Percentiles rank a stretch among this genome's conserved stretches.
phyloP scores from a whole-genome alignment of 1,140 invertebrate species.

The Drosophila takahashii region DNA sequence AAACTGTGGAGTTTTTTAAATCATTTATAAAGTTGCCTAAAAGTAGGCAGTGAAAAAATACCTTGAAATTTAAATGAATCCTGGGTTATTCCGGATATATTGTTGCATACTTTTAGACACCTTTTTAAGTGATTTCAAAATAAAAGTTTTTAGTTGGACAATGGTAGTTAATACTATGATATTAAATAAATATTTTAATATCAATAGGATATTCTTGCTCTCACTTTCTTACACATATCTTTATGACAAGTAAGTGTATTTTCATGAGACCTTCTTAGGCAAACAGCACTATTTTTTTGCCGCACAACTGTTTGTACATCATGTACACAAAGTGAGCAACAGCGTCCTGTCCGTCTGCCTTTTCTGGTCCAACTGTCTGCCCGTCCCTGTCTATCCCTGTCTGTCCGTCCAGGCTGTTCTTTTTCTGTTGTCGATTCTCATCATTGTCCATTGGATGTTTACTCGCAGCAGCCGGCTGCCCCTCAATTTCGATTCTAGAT shows the following conservation, averaged over 20 bases:
- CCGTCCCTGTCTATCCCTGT: slow-evolving; percentile 13
- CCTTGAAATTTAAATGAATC: too few relatives aligned
- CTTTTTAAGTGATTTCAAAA: neutral
- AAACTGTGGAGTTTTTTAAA: too few relatives aligned
- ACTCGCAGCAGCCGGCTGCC: slow-evolving; percentile 51
- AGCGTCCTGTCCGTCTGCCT: slow-evolving; percentile 29
- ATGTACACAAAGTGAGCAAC: slow-evolving; percentile 54
- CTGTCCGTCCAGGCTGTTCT: slow-evolving; percentile 36
- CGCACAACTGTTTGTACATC: neutral
- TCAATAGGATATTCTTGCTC: too few relatives aligned
- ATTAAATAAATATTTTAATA: too few relatives aligned
- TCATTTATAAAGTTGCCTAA: too few relatives aligned
- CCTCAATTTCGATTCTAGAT: slow-evolving; percentile 20
- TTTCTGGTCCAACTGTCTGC: slow-evolving; percentile 17
- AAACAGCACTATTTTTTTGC: neutral
- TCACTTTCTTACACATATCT: too few relatives aligned
- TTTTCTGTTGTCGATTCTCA: slow-evolving; percentile 57
- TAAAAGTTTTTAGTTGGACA: neutral
- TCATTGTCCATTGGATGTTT: slow-evolving; percentile 61
- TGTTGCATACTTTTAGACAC: too few relatives aligned
- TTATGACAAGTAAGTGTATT: too few relatives aligned
- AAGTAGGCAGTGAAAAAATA: too few relatives aligned
- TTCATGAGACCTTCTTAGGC: neutral
- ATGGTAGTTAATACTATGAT: too few relatives aligned
- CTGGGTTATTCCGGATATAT: too few relatives aligned